phyloP scores from a whole-genome alignment of 2,797 vertebrate genomes.

The Pteropus rufus region DNA sequence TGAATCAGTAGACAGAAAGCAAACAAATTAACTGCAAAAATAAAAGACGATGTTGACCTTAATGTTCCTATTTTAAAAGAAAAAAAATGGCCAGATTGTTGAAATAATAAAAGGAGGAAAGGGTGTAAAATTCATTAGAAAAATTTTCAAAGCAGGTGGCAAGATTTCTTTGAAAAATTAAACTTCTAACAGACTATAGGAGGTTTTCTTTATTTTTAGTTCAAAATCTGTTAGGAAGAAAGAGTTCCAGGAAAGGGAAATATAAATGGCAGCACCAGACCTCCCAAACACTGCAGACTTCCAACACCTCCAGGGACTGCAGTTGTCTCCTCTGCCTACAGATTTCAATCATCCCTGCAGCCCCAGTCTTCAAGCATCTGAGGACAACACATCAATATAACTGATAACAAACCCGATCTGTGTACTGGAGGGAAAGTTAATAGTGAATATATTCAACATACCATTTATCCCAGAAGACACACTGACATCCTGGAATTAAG shows the following conservation, averaged over 20 bases:
- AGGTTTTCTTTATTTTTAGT: slow-evolving; percentile 76
- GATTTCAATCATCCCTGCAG: slow-evolving; percentile 61
- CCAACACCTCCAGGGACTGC: slow-evolving; percentile 49
- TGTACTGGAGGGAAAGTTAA: slow-evolving; percentile 2
- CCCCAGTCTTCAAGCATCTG: slow-evolving; percentile 37
- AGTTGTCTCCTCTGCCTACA: slow-evolving; percentile 65
- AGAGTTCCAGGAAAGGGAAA: slow-evolving; percentile 70
- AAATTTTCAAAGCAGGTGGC: slow-evolving; percentile 44
- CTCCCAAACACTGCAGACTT: slow-evolving; percentile 52
- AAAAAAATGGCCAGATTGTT: slow-evolving; percentile 5
- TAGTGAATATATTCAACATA: slow-evolving; percentile 45
- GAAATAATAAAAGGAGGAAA: slow-evolving; percentile 21
- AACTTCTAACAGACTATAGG: slow-evolving; percentile 58
- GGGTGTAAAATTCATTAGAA: slow-evolving; percentile 62
- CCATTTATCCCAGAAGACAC: slow-evolving; percentile 53
- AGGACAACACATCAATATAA: slow-evolving; percentile 59
- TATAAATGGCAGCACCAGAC: slow-evolving; percentile 75
- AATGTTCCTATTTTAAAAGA: slow-evolving; percentile 12
- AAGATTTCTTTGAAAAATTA: slow-evolving; percentile 70
- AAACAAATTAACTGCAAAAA: neutral
- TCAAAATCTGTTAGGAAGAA: slow-evolving; percentile 74
- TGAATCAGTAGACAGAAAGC: neutral
- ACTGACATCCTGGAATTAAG: slow-evolving; percentile 39
- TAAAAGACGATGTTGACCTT: neutral
- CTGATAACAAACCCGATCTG: slow-evolving; percentile 43